Conservation (phyloP, 1,140 invertebrate species). For the Drosophila cardini region DNA sequence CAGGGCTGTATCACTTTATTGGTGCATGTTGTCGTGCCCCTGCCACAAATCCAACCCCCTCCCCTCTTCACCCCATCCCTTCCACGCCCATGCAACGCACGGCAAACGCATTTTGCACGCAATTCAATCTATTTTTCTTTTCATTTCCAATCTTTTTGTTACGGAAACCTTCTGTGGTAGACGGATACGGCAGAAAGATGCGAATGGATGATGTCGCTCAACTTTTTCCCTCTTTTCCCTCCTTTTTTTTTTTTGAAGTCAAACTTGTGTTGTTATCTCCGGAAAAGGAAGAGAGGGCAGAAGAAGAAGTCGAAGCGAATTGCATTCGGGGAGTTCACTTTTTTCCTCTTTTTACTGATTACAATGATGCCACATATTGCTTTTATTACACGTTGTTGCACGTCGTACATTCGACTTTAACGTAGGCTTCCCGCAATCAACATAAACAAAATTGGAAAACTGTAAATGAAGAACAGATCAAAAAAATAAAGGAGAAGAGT, state of each 20-base stretch:
- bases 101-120: conserved; percentile 78
- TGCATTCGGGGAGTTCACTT: conserved; percentile 17
- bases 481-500: not conserved
- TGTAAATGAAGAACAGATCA: conserved; percentile 1
- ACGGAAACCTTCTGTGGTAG: conserved; percentile 36
- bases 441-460: conserved; percentile 34
- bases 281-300: not conserved
- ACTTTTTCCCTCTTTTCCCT: conserved; percentile 35
- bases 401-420: not conserved
- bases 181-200: conserved; percentile 50
- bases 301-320: not conserved
- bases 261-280: conserved; percentile 31
- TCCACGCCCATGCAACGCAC: conserved; percentile 44
- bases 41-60: not conserved
- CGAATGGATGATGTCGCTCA: conserved; percentile 64
- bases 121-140: conserved; percentile 79
- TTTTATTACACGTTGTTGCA: conserved; percentile 41
- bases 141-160: conserved; percentile 77
- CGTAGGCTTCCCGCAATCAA: conserved; percentile 24
- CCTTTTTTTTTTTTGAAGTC: not conserved
- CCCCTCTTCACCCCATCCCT: conserved; percentile 1
- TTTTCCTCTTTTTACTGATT: conserved; percentile 36
- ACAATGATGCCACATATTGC: conserved; percentile 67
- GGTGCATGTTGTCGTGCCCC: conserved; percentile 42
- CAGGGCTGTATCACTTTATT: conserved; percentile 65